These are phyloP conservation scores for Odobenus rosmarus DNA, from an alignment of 2,113 vertebrate genomes.

Conservation along the genomic window DNA sequence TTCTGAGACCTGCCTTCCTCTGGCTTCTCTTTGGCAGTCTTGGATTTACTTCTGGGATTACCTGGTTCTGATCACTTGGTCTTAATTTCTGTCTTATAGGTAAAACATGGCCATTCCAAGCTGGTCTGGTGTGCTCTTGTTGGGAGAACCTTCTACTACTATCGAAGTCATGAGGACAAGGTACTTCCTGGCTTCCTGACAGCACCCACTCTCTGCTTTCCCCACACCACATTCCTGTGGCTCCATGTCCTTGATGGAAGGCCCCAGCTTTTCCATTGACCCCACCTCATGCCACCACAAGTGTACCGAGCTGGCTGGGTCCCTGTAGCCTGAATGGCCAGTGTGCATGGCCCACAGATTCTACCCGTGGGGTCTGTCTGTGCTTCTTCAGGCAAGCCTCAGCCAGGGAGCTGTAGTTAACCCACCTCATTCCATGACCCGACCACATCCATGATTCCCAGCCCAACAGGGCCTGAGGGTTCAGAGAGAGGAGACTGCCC, in stretches of 20 bases:
- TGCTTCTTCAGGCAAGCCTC: neutral
- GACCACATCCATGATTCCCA: neutral
- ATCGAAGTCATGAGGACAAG: constrained; percentile 98
- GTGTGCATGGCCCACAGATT: neutral
- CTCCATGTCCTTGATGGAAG: neutral
- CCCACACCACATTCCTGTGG: neutral
- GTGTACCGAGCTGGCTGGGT: neutral
- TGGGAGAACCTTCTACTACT: constrained; percentile 95
- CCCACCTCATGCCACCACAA: neutral
- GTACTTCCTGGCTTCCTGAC: constrained; percentile 79
- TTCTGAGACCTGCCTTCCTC: neutral
- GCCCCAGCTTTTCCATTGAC: neutral
- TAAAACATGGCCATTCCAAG: constrained; percentile 98
- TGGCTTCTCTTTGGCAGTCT: neutral
- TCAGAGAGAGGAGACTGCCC: neutral
- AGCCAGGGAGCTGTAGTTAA: neutral
- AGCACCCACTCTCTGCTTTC: neutral
- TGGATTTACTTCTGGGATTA: neutral
- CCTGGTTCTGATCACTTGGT: neutral
- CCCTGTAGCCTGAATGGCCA: neutral
- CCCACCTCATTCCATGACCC: neutral
- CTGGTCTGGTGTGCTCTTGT: constrained; percentile 96
- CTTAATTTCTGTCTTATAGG: constrained; percentile 84
- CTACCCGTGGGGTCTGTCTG: neutral
- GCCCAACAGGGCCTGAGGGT: neutral